Evolutionary conservation across 2,113 vertebrate genomes (phyloP), one percentile per base, ranked within the genome.

Genomic region (Pteropus alecto): DNA sequence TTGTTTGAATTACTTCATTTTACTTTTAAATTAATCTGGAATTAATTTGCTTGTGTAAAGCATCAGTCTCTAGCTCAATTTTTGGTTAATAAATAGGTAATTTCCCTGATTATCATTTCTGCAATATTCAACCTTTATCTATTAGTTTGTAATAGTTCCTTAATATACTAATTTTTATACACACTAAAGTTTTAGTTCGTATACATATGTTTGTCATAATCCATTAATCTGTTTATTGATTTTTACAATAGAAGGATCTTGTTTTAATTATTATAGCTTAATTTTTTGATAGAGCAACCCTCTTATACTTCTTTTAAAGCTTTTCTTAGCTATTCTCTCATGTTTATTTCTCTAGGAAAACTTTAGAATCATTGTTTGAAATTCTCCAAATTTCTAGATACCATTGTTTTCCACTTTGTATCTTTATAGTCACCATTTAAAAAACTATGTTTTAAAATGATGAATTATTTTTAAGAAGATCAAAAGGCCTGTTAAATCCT

Each of bases 1-100:
- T 83, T 87, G 38, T 83, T 87, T 95, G 33, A 86, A 71, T 93
- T 48, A 41, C 33, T 87, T 83, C 18, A 78, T 83, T 58, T 95
- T 77, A 92, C 63, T 79, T 90, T 87, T 67, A 78, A 94, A 35
- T 88, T 87, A 87, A 87, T 65, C 18, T 83, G 76, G 60, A 54
- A 82, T 77, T 90, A 35, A 77, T 68, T 43, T 90, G 67, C 1
- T 10, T 63, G 1, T 76, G 4, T 38, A 74, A 12, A 86, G 43
- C 65, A 71, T 82, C 30, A 56, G 30, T 68, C 33, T 86, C n/a
- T 68, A 60, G 65, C 24, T 85, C 77, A 46, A 35, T 67, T 74
- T 81, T 58, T 67, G 18, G 24, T 76, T 76, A 71, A 60, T 48
- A n/a, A 74, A 21, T 70, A n/a, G 65, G n/a, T 87, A 51, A 67